Evolutionary conservation across 2,113 vertebrate species (phyloP), one percentile per base, ranked within the genome.

Genomic region (Rana temporaria): DNA sequence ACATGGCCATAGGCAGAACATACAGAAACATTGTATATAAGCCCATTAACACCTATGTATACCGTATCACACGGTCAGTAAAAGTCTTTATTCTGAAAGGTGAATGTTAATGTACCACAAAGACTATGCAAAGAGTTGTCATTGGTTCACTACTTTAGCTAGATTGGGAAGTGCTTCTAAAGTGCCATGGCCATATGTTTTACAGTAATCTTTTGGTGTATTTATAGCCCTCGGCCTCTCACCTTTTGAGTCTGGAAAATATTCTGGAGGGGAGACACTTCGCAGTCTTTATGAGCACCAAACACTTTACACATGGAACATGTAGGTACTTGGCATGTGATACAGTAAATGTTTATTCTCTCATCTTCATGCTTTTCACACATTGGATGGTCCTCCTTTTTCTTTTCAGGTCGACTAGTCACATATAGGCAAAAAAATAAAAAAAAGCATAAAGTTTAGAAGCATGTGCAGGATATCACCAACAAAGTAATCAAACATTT

Each of bases 281-380:
- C 96, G 0, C 98, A 98, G 90, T 97, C 96, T 86, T 98, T 95
- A 89, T 99, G 97, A 77, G 91, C 91, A 9, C 97, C 97, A 0
- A 99, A 99, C 71, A 99, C 96, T 88, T 99, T 99, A 92, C 97
- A 99, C 95, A 99, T 95, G 83, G 97, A 99, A 88, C 97, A 99
- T 0, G 97, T 98, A 85, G 97, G 96, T 18, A 89, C 84, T 88
- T 98, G 96, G 2, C 96, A 98, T 73, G 94, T 97, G 82, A 96
- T 65, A 1, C 98, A 99, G 79, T 99, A 99, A 90, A 99, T 99
- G 91, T 99, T 99, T 93, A 99, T 98, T 26, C 90, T 92, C 92
- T 99, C 98, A 0, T 98, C 97, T 84, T 97, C 96, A 0, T 99
- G 98, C 52, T 99, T 97, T 65, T 96, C 94, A 90, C 98, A 99